Base-by-base conservation (phyloP, 2,888 invertebrate genomes). In the Lithodes maja region DNA sequence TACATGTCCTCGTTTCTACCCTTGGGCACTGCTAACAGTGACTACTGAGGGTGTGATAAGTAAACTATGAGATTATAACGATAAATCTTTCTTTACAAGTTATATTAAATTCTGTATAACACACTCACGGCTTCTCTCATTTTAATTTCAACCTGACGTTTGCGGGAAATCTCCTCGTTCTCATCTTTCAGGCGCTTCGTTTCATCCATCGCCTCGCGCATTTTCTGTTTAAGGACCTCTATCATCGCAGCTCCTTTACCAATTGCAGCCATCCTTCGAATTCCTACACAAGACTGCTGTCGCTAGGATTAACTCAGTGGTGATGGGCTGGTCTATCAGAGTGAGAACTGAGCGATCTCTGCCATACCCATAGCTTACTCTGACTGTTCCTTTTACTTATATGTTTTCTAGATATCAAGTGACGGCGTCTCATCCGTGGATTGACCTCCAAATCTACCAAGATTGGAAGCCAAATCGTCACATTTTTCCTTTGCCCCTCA, bases 201-300 rank as follows among this genome's bases (percentile, higher is more conserved):
- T 90, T 99, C 99, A 94, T 99, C 98, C 95, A 99, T 98, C 93
- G 99, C 98, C 95, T 98, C 98, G 93, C 98, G 96, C 99, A 99
- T 99, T 96, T 99, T 99, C 96, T 99, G 98, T 96, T 99, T 99
- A 94, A 99, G 96, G 94, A 98, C 98, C 95, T 99, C 98, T 94
- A 99, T 95, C 93, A 99, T 96, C 93, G 97, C 97, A 94, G 98
- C 98, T 95, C 98, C 98, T 94, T 97, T 91, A 54, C 91, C 91
- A 77, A 86, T 86, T 69, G 86, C 87, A 17, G 91, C 90, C 91
- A 91, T 91, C 84, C 87, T 33, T 33, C 33, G 33, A 33, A 33
- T 33, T 33, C 33, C 33, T 33, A 33, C 33, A 33, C 33, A 75
- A 49, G 53, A 83, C 52, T 17, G 77, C 50, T 87, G 78, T 79